A percentile compares a stretch with the other conserved stretches of the same genome.
Conservation (phyloP, 2,797 vertebrate genomes). For the Artibeus lituratus region DNA sequence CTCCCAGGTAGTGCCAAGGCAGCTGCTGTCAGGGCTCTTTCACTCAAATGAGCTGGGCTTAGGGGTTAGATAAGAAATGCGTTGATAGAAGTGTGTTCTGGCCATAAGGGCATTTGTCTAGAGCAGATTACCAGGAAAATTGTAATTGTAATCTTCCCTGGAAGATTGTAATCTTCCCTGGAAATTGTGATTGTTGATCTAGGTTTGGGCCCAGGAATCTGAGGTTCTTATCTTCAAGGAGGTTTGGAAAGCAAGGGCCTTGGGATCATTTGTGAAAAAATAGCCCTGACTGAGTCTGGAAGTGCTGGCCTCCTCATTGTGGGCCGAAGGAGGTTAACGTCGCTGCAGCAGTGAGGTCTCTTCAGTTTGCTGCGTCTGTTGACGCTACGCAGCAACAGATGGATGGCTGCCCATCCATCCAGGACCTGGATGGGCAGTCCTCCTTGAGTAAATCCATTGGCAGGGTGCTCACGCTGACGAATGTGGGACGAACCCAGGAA, state of each 20-base stretch:
- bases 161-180: too few species aligned
- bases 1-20: background rate
- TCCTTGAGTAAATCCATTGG: background rate
- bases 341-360: background rate
- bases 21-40: background rate
- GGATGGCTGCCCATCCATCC: too few species aligned
- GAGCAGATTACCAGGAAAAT: background rate
- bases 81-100: background rate
- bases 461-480: background rate
- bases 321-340: background rate
- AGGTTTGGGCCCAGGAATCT: background rate
- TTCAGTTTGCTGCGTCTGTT: background rate
- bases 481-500: background rate
- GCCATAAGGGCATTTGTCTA: background rate
- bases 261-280: background rate
- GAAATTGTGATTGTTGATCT: background rate
- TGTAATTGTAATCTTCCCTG: too few species aligned
- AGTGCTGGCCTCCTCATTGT: background rate
- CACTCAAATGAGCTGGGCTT: background rate
- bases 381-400: too few species aligned
- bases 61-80: background rate
- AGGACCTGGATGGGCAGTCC: background rate
- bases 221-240: background rate
- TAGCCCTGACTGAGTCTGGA: background rate
- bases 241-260: background rate